phyloP scores from a whole-genome alignment of 37 sponge, comb jelly and placozoan genomes.

The Geodia barretti region DNA sequence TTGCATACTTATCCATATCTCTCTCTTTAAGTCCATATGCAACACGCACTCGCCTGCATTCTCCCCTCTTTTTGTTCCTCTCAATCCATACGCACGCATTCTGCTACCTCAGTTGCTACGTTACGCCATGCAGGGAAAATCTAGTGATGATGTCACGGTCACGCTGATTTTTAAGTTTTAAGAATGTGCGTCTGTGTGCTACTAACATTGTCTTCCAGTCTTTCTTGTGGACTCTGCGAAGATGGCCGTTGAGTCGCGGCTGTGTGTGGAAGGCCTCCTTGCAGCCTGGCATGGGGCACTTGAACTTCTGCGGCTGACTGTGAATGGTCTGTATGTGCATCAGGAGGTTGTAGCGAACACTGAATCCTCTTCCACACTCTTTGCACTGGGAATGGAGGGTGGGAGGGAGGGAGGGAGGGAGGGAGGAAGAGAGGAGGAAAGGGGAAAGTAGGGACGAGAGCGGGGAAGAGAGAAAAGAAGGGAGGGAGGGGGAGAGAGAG shows the following conservation, averaged over 20 bases:
- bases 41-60: too few relatives aligned
- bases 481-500: not conserved
- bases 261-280: conserved; percentile 75
- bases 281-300: conserved; percentile 61
- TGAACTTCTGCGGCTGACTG: conserved; percentile 58
- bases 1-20: too few relatives aligned
- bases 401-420: too few relatives aligned
- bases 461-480: conserved; percentile 1
- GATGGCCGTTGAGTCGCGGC: conserved; percentile 62
- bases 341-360: conserved; percentile 75
- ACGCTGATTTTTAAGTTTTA: too few relatives aligned
- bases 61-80: not conserved
- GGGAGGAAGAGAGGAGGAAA: too few relatives aligned
- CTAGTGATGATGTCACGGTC: too few relatives aligned
- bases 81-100: not conserved
- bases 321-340: conserved; percentile 82
- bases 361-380: conserved; percentile 71
- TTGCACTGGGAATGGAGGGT: conserved; percentile 46
- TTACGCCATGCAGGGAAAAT: too few relatives aligned
- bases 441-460: not conserved
- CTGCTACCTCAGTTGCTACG: too few relatives aligned
- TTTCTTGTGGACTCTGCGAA: conserved; percentile 63
- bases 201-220: conserved; percentile 63
- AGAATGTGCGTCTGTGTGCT: too few relatives aligned
- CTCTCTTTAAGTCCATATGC: too few relatives aligned